Evolutionary conservation across 35 echinoderm and acorn worm species (phyloP).

Genomic region (Lytechinus pictus): DNA sequence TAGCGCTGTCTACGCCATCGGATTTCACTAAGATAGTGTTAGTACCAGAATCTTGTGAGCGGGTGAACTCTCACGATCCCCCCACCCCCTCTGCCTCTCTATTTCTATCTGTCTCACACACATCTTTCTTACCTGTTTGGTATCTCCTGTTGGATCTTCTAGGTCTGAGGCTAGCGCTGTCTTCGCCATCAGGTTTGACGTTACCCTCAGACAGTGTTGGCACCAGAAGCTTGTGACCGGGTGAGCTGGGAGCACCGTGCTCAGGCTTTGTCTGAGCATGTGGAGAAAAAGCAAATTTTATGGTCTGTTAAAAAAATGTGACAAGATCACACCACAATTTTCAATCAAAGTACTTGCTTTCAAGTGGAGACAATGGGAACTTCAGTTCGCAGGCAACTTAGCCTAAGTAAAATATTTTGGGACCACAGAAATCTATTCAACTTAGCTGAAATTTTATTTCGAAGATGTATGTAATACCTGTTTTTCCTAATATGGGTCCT

Average conservation of each 20-base stretch:
- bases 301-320: neutral
- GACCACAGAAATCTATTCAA: too few relatives aligned
- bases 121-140: constrained; percentile 37
- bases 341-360: neutral
- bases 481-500: too few relatives aligned
- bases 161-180: constrained; percentile 58
- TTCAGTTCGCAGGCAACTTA: too few relatives aligned
- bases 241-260: constrained; percentile 56
- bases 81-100: neutral
- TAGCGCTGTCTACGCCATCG: constrained; percentile 67
- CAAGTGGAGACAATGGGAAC: too few relatives aligned
- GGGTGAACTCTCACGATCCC: too few relatives aligned
- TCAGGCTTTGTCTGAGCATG: constrained; percentile 45
- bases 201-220: constrained; percentile 81
- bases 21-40: constrained; percentile 50
- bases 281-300: constrained; percentile 11
- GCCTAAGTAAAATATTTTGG: too few relatives aligned
- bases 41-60: too few relatives aligned
- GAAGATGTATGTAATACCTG: too few relatives aligned
- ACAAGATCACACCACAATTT: neutral
- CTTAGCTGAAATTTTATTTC: too few relatives aligned
- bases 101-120: neutral
- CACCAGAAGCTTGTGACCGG: constrained; percentile 72
- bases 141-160: constrained; percentile 69
- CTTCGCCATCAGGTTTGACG: constrained; percentile 73